Base-by-base conservation (phyloP, 2,888 invertebrate species). In the Drosophila helvetica region DNA sequence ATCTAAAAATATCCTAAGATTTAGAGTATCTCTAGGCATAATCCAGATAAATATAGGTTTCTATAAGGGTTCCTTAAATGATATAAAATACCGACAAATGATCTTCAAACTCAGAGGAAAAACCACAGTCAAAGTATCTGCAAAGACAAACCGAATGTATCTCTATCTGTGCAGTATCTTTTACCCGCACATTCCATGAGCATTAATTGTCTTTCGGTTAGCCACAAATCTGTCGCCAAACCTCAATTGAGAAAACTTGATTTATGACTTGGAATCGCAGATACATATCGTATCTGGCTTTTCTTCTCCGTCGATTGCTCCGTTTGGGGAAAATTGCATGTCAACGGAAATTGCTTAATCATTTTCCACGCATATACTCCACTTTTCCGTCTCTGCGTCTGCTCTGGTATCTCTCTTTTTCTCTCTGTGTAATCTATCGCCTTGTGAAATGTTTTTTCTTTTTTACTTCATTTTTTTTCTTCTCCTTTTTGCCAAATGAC, bases 271-370 rank as follows among this genome's bases (percentile, higher is more conserved):
- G 70, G 47, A 59, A 43, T 43, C 56, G 51, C 59, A 59, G n/a
- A 42, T 30, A 25, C 22, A 22, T 5, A 5, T 0, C 0, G 22
- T 22, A 5, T 5, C 22, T n/a, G 45, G 19, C 43, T 51, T 55
- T 71, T 71, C 45, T 19, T 71, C 27, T 51, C 52, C 61, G 22
- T 54, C 56, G 15, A 19, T 30, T 42, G 53, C 59, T 57, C 33
- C 46, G 54, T 63, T 75, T 63, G 53, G 38, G 15, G 59, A 52
- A 77, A 79, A 73, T 69, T 66, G 69, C 70, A 75, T 78, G 80
- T 64, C 76, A 76, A 71, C 80, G 84, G 85, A 85, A 88, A 88
- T 85, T 82, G 85, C 83, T 74, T 82, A 78, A 88, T 88, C 78
- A 88, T 85, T 79, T 79, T 84, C 67, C 85, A 79, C 56, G 71